Conservation (phyloP, 2,888 invertebrate species). For the Idaea straminata region DNA sequence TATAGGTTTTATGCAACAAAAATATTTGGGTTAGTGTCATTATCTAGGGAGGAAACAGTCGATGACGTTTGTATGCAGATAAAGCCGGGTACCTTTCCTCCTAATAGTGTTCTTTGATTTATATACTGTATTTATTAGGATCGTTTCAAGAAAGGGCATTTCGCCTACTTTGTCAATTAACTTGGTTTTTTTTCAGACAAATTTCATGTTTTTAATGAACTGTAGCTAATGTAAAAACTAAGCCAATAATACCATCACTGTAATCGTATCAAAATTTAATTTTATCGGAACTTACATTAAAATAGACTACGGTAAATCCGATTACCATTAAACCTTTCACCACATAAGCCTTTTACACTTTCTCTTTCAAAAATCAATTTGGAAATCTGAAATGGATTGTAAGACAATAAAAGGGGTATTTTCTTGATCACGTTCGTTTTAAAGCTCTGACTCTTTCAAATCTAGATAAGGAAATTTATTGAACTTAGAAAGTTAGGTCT, state of each 20-base stretch:
- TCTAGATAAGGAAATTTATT: slow-evolving; percentile 62
- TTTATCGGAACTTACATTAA: neutral
- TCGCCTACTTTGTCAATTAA: too few species aligned
- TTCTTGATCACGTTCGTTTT: slow-evolving; percentile 37
- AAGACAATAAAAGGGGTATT: slow-evolving; percentile 53
- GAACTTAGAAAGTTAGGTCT: slow-evolving; percentile 51
- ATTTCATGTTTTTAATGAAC: too few species aligned
- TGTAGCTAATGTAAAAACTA: neutral
- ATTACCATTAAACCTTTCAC: slow-evolving; percentile 41
- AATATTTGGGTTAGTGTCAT: too few species aligned
- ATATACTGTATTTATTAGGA: too few species aligned
- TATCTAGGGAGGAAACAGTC: too few species aligned
- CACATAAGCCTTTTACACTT: slow-evolving; percentile 44
- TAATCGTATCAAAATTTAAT: slow-evolving; percentile 10
- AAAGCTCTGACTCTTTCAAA: slow-evolving; percentile 25
- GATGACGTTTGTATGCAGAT: too few species aligned
- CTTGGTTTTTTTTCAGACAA: too few species aligned
- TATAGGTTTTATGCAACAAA: too few species aligned
- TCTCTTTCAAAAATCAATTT: slow-evolving; percentile 62
- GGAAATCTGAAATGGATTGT: slow-evolving; percentile 38
- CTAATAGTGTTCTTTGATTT: too few species aligned
- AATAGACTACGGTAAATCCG: slow-evolving; percentile 9
- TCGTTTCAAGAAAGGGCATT: too few species aligned
- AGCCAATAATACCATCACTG: neutral
- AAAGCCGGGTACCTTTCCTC: too few species aligned